phyloP scores from a whole-genome alignment of 2,113 vertebrate genomes.

The Vulpes ferrilata region DNA sequence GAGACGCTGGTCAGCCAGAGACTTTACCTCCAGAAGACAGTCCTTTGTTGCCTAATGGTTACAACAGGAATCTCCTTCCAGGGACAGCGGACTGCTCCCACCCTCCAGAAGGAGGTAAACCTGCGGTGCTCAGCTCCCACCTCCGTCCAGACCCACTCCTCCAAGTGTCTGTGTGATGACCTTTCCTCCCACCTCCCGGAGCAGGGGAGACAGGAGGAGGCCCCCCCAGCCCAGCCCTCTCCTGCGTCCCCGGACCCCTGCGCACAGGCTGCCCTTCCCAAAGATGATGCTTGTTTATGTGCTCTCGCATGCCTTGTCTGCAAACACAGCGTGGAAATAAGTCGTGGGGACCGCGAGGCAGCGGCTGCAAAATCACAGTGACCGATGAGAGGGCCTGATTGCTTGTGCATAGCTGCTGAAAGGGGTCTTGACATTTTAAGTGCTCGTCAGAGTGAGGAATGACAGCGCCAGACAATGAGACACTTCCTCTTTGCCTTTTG shows the following conservation, averaged over 20 bases:
- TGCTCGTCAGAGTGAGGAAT: constrained; percentile 90
- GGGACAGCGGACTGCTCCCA: not conserved
- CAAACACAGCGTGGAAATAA: not conserved
- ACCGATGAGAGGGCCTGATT: constrained; percentile 87
- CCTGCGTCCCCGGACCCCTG: not conserved
- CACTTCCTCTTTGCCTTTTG: constrained; percentile 86
- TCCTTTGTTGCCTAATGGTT: not conserved
- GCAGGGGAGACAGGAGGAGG: not conserved
- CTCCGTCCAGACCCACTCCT: not conserved
- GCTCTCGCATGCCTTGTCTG: constrained; percentile 24
- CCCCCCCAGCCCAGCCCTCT: not conserved
- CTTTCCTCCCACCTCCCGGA: not conserved
- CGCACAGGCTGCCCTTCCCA: not conserved
- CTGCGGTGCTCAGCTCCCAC: not conserved
- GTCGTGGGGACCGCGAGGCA: constrained; percentile 48
- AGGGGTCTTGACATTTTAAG: constrained; percentile 90
- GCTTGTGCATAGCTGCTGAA: constrained; percentile 88
- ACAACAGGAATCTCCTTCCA: not conserved
- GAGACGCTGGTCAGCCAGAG: not conserved
- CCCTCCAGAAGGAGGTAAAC: not conserved
- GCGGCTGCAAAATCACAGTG: constrained; percentile 72
- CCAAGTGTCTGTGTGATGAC: not conserved
- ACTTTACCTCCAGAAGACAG: not conserved
- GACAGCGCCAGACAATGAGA: constrained; percentile 87
- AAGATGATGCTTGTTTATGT: constrained; percentile 25